These are phyloP conservation scores for Macroglossus sobrinus DNA, from an alignment of 2,113 vertebrate genomes.

Conservation along the genomic window DNA sequence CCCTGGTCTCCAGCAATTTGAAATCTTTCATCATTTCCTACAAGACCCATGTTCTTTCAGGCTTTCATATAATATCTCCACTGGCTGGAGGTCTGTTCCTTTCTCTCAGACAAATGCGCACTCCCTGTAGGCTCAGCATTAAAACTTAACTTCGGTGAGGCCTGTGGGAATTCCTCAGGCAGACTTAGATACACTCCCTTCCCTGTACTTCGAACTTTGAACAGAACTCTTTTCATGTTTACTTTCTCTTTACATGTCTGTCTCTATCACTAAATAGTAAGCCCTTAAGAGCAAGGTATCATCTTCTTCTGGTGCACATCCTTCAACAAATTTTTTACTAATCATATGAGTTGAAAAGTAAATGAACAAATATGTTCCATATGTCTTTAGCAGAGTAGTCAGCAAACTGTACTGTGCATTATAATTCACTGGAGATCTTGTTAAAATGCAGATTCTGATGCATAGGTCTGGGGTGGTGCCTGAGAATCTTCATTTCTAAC, in stretches of 20 bases:
- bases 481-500: neutral
- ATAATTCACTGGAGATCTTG: neutral
- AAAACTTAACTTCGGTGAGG: neutral
- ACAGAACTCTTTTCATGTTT: neutral
- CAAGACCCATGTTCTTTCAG: neutral
- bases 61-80: neutral
- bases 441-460: neutral
- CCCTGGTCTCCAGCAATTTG: neutral
- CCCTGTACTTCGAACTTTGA: neutral
- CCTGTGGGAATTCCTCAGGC: neutral
- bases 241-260: neutral
- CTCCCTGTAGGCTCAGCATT: neutral
- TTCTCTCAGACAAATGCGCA: neutral
- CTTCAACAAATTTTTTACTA: neutral
- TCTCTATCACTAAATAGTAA: neutral
- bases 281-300: neutral
- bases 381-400: neutral
- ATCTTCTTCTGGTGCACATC: neutral
- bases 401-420: neutral
- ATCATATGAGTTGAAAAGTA: neutral
- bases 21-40: slow-evolving; percentile 28
- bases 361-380: neutral
- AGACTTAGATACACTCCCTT: neutral
- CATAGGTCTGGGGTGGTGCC: neutral
- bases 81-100: neutral